Base-by-base conservation (phyloP, 92 coral and sea anemone species). In the Phenganax marumi region DNA sequence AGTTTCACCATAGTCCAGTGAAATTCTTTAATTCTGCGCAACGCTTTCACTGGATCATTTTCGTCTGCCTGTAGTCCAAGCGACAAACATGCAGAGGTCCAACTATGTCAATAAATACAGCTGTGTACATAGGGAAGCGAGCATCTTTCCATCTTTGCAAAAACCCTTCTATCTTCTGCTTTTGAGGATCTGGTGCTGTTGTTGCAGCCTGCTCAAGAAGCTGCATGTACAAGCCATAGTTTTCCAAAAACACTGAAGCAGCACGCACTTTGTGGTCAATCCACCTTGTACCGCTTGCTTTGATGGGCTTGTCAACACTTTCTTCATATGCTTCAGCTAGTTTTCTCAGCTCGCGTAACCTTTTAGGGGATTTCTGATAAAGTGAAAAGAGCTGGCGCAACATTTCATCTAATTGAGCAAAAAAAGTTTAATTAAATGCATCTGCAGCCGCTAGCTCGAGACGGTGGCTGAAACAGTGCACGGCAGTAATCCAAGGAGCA, bases 21-120 rank as follows among this genome's bases (percentile, higher is more conserved):
- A 68, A 73, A 73, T 50, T 73, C 78, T 50, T 73, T 73, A 73
- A 73, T 73, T 73, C 78, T 73, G 12, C 78, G 10, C 78, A 73
- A 73, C 43, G 78, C 78, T 73, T 73, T 73, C 25, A 50, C 58
- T 7, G 78, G 78, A 63, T 21, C 22, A 19, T 63, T 63, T 10
- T 63, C 70, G 12, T 63, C 14, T 9, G 70, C 70, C 22, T 63
- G 70, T 19, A 63, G 70, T 21, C 70, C 70, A 63, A 10, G 70
- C 9, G 70, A 63, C 22, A 19, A 10, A 63, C 70, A 63, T 19
- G 70, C 70, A 63, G 23, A 63, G 70, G 70, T 17, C 70, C 70
- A 63, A 63, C 70, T 12, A 63, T 63, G 70, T 63, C 70, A 8
- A 63, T 19, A 25, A 63, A 63, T 25, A 63, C 22, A n/a, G n/a